Conservation (phyloP, 2,888 invertebrate genomes). For the Luperina nickerlii region DNA sequence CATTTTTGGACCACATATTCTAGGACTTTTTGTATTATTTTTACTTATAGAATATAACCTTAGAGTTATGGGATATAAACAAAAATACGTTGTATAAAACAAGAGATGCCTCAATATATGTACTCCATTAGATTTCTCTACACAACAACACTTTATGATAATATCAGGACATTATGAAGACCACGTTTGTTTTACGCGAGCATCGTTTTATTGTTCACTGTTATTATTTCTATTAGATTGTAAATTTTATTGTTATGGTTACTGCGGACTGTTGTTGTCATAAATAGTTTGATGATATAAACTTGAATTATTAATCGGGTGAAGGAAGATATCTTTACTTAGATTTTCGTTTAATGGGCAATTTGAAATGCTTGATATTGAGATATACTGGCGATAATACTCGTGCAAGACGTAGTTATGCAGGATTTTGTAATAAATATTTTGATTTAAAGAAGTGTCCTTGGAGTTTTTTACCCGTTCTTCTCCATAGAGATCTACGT, state of each 20-base stretch:
- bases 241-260: neutral
- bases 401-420: no score
- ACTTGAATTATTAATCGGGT: slow-evolving; percentile 16
- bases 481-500: no score
- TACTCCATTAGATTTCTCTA: slow-evolving; percentile 8
- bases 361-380: neutral
- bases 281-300: slow-evolving; percentile 23
- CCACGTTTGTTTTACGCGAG: slow-evolving; percentile 19
- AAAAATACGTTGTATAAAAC: neutral
- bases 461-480: no score
- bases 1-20: no score
- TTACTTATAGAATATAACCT: no score
- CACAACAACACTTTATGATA: slow-evolving; percentile 42
- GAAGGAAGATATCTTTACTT: neutral
- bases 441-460: no score
- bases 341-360: no score
- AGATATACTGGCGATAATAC: neutral
- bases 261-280: slow-evolving; percentile 9
- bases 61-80: no score
- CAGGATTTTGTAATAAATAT: no score
- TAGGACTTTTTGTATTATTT: no score
- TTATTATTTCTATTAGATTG: slow-evolving; percentile 28
- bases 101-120: slow-evolving; percentile 5
- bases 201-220: slow-evolving; percentile 19
- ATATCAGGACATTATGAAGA: slow-evolving; percentile 11